Conservation (phyloP, 2,888 invertebrate genomes). For the Cosmia pyralina region DNA sequence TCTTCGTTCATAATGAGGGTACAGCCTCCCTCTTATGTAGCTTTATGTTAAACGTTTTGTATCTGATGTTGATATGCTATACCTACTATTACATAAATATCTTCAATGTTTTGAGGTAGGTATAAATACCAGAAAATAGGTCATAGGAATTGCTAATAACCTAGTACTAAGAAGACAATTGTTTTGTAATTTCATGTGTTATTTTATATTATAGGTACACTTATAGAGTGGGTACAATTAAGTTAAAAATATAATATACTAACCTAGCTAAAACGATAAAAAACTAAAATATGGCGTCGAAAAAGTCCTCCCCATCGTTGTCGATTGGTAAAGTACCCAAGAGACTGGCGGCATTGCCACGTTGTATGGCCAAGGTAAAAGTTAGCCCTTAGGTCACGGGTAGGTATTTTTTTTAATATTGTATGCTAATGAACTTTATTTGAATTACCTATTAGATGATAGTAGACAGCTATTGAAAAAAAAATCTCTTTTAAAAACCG, state of each 20-base stretch:
- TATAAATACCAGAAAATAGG: background rate
- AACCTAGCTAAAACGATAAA: too few relatives aligned
- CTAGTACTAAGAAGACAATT: background rate
- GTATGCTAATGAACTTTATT: background rate
- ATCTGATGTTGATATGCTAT: slow-evolving; percentile 45
- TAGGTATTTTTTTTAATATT: background rate
- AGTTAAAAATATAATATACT: too few relatives aligned
- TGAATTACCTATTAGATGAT: background rate
- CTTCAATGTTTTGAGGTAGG: background rate
- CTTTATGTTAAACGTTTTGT: slow-evolving; percentile 53
- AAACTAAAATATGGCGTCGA: too few relatives aligned
- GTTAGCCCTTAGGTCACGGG: too few relatives aligned
- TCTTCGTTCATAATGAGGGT: slow-evolving; percentile 60
- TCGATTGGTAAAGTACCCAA: too few relatives aligned
- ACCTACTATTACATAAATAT: background rate
- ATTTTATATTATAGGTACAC: too few relatives aligned
- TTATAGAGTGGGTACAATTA: too few relatives aligned
- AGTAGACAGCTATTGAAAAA: too few relatives aligned
- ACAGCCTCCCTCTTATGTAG: slow-evolving; percentile 45
- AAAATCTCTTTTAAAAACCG: too few relatives aligned
- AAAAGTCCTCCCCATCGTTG: too few relatives aligned
- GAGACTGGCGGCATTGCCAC: too few relatives aligned
- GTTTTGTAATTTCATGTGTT: background rate
- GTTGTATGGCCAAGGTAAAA: too few relatives aligned
- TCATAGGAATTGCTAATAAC: background rate